phyloP scores from a whole-genome alignment of 2,797 vertebrate species.

The Thamnophis elegans region DNA sequence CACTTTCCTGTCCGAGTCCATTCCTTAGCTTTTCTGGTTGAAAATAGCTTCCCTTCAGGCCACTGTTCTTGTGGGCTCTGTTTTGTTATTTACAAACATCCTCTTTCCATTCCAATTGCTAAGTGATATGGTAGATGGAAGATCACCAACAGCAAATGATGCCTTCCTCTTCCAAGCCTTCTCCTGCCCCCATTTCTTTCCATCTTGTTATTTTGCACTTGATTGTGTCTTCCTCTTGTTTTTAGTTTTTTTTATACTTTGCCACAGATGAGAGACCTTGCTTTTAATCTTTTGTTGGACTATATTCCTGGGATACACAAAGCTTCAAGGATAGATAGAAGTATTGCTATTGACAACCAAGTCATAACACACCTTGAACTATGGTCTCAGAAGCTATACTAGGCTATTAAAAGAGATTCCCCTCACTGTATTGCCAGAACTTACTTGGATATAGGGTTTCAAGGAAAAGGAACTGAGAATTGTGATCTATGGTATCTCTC shows the following conservation, averaged over 20 bases:
- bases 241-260: constrained; percentile 33
- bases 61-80: constrained; percentile 16
- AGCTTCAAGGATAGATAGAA: constrained; percentile 17
- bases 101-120: constrained; percentile 26
- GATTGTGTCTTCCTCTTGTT: not conserved
- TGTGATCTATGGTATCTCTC: not conserved
- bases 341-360: constrained; percentile 2
- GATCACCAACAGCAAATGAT: constrained; percentile 22
- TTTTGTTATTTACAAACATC: constrained; percentile 34
- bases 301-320: accelerated
- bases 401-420: not conserved
- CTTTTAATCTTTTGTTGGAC: constrained; percentile 28
- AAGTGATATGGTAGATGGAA: constrained; percentile 1
- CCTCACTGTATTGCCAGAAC: not conserved
- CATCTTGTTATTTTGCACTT: constrained; percentile 26
- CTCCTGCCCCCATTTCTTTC: not conserved
- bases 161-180: constrained; percentile 30
- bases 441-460: not conserved
- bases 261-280: constrained; percentile 28
- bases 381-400: not conserved
- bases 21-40: not conserved
- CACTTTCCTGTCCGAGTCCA: not conserved
- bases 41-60: constrained; percentile 20
- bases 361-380: constrained; percentile 26
- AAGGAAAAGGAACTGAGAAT: not conserved